Evolutionary conservation across 1,140 invertebrate genomes (phyloP), one percentile per base, ranked within the genome.

Genomic region (Leptinotarsa undecemlineata): DNA sequence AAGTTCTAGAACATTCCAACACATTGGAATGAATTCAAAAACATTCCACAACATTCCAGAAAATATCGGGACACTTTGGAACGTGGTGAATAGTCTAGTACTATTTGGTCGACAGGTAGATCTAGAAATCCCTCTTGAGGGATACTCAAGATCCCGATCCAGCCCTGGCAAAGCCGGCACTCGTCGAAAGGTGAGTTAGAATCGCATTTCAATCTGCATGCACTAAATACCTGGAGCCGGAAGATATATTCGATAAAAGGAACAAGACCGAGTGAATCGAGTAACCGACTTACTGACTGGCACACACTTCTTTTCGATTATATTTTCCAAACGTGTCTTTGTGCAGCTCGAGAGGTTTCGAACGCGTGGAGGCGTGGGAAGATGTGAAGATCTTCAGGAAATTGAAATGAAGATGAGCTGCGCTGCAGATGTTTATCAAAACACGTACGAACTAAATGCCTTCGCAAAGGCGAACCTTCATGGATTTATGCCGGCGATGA

Each of bases 271-370:
- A 15, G 60, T n/a, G 64, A 26, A 33, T 42, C 15, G 33, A 64
- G 71, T 73, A 62, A 73, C 19, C 71, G 71, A 73, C 60, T 62
- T 62, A 19, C 71, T 57, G 64, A 14, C 71, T 57, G 15, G 42
- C 42, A 67, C 42, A 33, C 64, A 67, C 21, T 67, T 42, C 42
- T 67, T 67, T 67, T 42, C 15, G 64, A n/a, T 57, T 57, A 57
- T 57, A 57, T 33, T 67, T 72, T 73, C 47, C 26, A 64, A 72
- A 64, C 71, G 61, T 64, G 61, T 72, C 70, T 72, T 72, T 72
- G 70, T 23, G 48, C 60, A 21, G 57, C 57, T 51, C 70, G 60
- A 63, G 60, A 72, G 48, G 19, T 57, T 57, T 57, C 51, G n/a
- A 19, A 57, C 51, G 51, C 51, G 17, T 57, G 51, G 51, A 57